Evolutionary conservation across 2,888 invertebrate genomes (phyloP), one percentile per base, ranked within the genome.

Genomic region (Drosophila quinaria): DNA sequence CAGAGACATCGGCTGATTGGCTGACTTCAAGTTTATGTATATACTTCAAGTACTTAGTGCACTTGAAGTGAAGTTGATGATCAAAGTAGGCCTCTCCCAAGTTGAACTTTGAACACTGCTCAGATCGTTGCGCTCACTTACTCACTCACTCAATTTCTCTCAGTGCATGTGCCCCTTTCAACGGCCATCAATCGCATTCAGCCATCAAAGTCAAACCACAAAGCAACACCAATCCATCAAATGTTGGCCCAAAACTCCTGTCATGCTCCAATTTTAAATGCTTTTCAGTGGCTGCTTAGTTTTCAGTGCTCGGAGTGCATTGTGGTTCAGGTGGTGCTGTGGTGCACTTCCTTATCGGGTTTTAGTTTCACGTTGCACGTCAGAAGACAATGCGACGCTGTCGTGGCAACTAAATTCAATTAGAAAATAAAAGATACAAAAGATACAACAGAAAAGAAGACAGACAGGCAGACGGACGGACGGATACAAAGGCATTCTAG

Each of bases 221-320:
- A 56, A 64, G 67, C 85, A 70, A 61, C 74, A 80, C 78, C 83
- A 60, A 86, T 86, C 79, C 70, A 81, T 83, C 87, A 83, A 74
- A 44, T 9, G 25, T 5, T 25, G 19, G 25, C n/a, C 25, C 17
- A 58, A 42, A 22, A 44, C 11, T 15, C 37, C 68, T 80, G 80
- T 82, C 78, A 72, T 83, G 86, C 75, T 82, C 82, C 73, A 83
- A 86, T 83, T 86, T 83, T 66, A 67, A 74, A 86, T 83, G 83
- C 81, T 81, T 86, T 86, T 86, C 83, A 86, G 67, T 74, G 81
- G 61, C 83, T 83, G 72, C 69, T 77, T 77, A 78, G 71, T 47
- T 47, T n/a, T 49, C 49, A 47, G 41, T 10, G 37, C 5, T 13
- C 6, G 22, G 22, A 22, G 4, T 22, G 22, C 22, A 17, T 9